Percentiles rank a stretch among this genome's conserved stretches.
Evolutionary conservation across 2,888 invertebrate species (phyloP).

Genomic region (Stenoptilia bipunctidactyla): DNA sequence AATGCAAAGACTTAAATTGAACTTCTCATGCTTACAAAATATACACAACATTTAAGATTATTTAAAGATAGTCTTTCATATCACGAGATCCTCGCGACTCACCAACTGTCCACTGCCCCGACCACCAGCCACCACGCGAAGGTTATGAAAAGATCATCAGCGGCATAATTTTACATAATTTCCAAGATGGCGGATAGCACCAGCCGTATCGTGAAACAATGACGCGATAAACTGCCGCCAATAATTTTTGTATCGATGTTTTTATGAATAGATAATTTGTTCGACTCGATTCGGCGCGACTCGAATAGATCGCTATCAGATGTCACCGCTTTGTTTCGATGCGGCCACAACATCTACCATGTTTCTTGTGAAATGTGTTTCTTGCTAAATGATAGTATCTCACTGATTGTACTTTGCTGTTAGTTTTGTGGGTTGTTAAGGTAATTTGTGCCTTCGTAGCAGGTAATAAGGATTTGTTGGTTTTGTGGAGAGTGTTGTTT

Average conservation of each 20-base stretch:
- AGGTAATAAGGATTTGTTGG: constrained; percentile 16
- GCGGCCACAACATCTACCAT: constrained; percentile 59
- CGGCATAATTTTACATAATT: constrained; percentile 8
- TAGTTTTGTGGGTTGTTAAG: constrained; percentile 11
- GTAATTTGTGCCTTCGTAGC: constrained; percentile 26
- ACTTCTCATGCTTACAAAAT: no score
- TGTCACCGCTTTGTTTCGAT: constrained; percentile 69
- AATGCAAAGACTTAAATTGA: no score
- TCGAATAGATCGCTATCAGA: constrained; percentile 61
- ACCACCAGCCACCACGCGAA: neutral
- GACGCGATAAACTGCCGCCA: constrained; percentile 52
- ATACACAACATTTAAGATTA: no score
- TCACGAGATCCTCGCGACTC: no score
- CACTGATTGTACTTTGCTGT: constrained; percentile 30
- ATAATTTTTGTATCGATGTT: constrained; percentile 69
- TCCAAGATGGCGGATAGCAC: constrained; percentile 14
- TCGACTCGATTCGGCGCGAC: constrained; percentile 63
- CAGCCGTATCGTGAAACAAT: constrained; percentile 52
- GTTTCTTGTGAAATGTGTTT: constrained; percentile 68
- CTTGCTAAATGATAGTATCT: constrained; percentile 65
- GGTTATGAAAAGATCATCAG: constrained; percentile 2
- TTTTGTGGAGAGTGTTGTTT: constrained; percentile 19
- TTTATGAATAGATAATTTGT: constrained; percentile 72
- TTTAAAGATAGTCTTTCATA: no score
- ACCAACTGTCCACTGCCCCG: no score